Percentiles rank a stretch among this genome's conserved stretches.
Conservation (phyloP, 2,888 invertebrate genomes). For the Eulithis prunata region DNA sequence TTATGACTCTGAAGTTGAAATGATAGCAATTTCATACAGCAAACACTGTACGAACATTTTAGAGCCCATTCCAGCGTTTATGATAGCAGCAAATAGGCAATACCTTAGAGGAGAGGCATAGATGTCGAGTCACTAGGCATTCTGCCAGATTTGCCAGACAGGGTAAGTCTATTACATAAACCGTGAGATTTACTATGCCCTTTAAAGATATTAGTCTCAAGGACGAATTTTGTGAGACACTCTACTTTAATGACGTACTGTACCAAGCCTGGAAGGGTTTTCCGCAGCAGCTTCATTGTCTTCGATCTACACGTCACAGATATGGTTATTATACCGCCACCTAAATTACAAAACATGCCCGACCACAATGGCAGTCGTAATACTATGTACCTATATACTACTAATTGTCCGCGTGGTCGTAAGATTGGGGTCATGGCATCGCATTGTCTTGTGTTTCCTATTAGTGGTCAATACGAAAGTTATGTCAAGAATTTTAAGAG, state of each 20-base stretch:
- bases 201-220: not conserved
- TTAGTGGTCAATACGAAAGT: conserved; percentile 42
- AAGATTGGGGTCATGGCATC: conserved; percentile 47
- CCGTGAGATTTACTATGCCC: not conserved
- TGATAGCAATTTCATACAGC: conserved; percentile 16
- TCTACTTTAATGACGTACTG: no score
- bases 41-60: conserved; percentile 12
- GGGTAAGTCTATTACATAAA: conserved; percentile 3
- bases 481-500: conserved; percentile 26
- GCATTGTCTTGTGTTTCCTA: conserved; percentile 42
- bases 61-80: conserved; percentile 29
- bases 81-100: conserved; percentile 36
- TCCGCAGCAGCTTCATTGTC: conserved; percentile 11
- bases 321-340: conserved; percentile 20
- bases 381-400: conserved; percentile 17
- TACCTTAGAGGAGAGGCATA: conserved; percentile 40
- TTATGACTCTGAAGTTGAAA: conserved; percentile 6
- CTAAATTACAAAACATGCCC: conserved; percentile 36
- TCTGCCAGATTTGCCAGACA: conserved; percentile 24
- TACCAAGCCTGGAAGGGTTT: conserved; percentile 2
- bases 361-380: conserved; percentile 37
- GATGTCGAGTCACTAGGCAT: conserved; percentile 26
- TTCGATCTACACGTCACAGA: conserved; percentile 14
- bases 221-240: not conserved
- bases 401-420: conserved; percentile 42